Base-by-base conservation (phyloP, 1,140 invertebrate species). In the Tetramorium alpestre region DNA sequence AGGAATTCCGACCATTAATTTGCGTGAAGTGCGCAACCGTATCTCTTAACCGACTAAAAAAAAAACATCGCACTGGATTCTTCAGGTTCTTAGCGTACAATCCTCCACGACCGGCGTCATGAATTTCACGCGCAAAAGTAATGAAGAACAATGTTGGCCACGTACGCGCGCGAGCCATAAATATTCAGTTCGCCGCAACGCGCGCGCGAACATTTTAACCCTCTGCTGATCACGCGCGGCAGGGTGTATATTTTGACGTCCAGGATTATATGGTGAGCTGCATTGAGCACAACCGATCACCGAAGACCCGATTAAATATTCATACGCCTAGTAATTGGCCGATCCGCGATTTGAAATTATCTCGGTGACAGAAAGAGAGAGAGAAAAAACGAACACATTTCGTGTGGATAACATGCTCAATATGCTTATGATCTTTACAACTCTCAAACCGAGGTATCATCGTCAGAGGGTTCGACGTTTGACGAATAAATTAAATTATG, bases 221-320 rank as follows among this genome's bases (percentile, higher is more conserved):
- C 80, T 84, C 69, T 84, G 54, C 80, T 72, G 80, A 84, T 84
- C 69, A 56, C 69, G 41, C 54, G 25, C 54, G 25, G 16, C 22
- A 22, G 65, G 44, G 18, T 69, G 25, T 81, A 28, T 41, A 84
- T 84, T 84, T 84, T 75, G 69, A 84, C 80, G 13, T 73, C 13
- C 54, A 8, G 80, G 54, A 75, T 84, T 75, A 84, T 75, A 75
- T 25, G 41, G 38, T 49, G 69, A 84, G n/a, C 69, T 84, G 69
- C 69, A 84, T 75, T 38, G 41, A 75, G 54, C 41, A 84, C 69
- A 60, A 84, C 56, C 80, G 69, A n/a, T 73, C 54, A 69, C 28
- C 47, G 49, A 81, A 81, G 54, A 69, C 41, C 5, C 54, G 69
- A 84, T 84, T 84, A 73, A 84, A 84, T 84, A 84, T 84, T 84